Conservation (phyloP, 2,797 vertebrate genomes). For the Clarias platycephalus region DNA sequence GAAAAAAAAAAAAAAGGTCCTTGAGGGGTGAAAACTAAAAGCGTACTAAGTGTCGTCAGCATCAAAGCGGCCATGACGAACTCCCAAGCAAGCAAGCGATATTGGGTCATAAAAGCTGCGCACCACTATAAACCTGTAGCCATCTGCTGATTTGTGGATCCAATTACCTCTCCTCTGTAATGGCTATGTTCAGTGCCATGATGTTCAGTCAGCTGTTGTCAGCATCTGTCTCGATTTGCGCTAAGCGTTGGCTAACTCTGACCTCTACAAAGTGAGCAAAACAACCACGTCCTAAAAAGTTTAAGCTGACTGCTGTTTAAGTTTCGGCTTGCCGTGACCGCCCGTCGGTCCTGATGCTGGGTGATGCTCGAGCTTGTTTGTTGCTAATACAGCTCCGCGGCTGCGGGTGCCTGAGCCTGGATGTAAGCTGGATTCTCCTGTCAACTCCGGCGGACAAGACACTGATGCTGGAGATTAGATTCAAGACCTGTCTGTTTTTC, state of each 20-base stretch:
- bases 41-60: constrained; percentile 47
- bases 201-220: constrained; percentile 69
- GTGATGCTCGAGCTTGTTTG: constrained; percentile 24
- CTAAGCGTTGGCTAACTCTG: constrained; percentile 21
- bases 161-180: constrained; percentile 77
- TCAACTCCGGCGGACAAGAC: constrained; percentile 65
- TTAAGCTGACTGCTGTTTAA: not conserved
- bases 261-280: constrained; percentile 25
- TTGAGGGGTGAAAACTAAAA: constrained; percentile 52
- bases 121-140: constrained; percentile 70
- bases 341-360: not conserved
- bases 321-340: not conserved
- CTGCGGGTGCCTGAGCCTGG: constrained; percentile 30
- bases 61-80: constrained; percentile 67
- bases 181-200: constrained; percentile 73
- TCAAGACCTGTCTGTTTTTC: constrained; percentile 62
- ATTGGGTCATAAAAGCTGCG: constrained; percentile 69
- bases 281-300: not conserved
- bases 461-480: constrained; percentile 73
- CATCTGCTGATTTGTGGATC: constrained; percentile 78
- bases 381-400: constrained; percentile 26
- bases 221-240: constrained; percentile 61
- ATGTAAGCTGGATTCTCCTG: constrained; percentile 54
- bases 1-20: constrained; percentile 17
- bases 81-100: constrained; percentile 60